These are phyloP conservation scores for Nanger granti DNA, from an alignment of 2,113 vertebrate species.

Conservation along the genomic window DNA sequence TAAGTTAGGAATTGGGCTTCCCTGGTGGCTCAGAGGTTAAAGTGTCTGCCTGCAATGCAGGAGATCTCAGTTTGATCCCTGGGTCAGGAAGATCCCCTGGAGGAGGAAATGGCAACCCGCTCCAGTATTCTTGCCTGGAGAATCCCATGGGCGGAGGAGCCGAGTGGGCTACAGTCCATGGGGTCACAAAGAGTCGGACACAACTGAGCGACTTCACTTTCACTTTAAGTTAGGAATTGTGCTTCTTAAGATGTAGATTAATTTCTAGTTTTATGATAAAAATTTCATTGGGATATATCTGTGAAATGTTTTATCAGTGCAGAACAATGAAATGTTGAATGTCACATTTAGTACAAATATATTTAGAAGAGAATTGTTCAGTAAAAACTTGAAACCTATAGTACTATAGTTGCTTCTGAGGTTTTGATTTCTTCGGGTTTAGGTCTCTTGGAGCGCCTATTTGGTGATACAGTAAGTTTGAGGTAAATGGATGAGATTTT, in stretches of 20 bases:
- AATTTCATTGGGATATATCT: conserved; percentile 9
- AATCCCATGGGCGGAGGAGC: no score
- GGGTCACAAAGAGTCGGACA: no score
- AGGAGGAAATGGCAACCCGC: no score
- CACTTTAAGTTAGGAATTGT: background rate
- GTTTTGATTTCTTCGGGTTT: background rate
- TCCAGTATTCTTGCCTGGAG: no score
- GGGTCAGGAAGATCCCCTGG: no score
- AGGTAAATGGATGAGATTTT: background rate
- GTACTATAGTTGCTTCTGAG: background rate
- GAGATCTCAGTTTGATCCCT: no score
- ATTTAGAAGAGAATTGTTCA: background rate
- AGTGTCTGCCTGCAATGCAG: no score
- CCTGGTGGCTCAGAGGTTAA: no score
- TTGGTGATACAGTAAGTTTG: background rate
- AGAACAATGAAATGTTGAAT: background rate
- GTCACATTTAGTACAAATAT: background rate
- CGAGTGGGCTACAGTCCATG: no score
- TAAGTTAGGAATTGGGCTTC: background rate
- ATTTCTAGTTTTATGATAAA: conserved; percentile 16
- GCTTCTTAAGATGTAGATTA: background rate
- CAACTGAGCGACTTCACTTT: no score
- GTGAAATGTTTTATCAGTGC: background rate
- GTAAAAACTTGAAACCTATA: background rate
- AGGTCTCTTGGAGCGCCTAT: background rate